Evolutionary conservation across 2,797 vertebrate genomes (phyloP).

Genomic region (Gallinago solitaria): DNA sequence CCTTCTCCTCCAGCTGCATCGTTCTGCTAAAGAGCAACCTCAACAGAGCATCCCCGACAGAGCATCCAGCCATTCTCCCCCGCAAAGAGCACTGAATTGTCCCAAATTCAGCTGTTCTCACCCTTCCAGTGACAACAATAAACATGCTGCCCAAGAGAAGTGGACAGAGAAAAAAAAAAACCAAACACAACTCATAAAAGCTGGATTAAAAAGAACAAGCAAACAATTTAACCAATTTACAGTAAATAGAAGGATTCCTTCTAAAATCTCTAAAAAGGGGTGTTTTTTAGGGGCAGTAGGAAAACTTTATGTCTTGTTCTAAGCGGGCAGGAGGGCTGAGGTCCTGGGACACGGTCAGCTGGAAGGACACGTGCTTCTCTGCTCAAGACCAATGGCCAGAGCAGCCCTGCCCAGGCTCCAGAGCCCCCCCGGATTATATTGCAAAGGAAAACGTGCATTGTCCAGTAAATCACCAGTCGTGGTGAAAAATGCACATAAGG

Average conservation of each 20-base stretch:
- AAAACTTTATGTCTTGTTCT: neutral
- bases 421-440: neutral
- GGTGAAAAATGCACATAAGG: neutral
- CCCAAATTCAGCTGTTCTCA: neutral
- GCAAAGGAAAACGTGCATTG: neutral
- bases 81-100: neutral
- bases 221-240: neutral
- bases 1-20: neutral
- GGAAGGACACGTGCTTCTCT: neutral
- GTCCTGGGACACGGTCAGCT: neutral
- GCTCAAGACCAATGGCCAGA: neutral
- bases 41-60: fast-evolving
- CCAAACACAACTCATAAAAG: neutral
- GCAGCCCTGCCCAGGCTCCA: neutral
- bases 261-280: neutral
- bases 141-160: neutral
- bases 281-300: neutral
- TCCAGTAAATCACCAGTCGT: neutral
- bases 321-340: neutral
- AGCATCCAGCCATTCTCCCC: neutral
- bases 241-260: neutral
- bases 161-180: neutral
- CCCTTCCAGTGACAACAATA: neutral
- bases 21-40: neutral
- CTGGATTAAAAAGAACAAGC: neutral